Evolutionary conservation across 2,888 invertebrate species (phyloP), one percentile per base, ranked within the genome.

Genomic region (Stomorhina lunata): DNA sequence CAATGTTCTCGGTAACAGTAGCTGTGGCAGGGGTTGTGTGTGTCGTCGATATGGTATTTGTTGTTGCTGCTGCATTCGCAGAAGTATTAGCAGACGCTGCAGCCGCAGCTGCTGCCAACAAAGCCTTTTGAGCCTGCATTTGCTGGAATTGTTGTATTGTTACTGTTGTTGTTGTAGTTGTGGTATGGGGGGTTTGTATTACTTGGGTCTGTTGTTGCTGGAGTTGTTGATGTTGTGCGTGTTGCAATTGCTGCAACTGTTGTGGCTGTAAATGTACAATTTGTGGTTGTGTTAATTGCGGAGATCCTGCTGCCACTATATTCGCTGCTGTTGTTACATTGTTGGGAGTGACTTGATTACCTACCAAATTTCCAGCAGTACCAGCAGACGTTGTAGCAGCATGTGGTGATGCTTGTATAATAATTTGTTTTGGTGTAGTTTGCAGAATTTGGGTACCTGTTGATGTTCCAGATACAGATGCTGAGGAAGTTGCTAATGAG

Each of bases 101-200:
- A 43, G 86, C 76, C 25, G 78, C 79, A 37, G 73, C 73, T 1
- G 87, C 86, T 0, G 87, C 86, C 22, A 84, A 55, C 20, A 80
- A 63, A 20, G 86, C 86, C 48, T 89, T 88, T 68, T 88, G 88
- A 32, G 88, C 87, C 34, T 89, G 89, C 88, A 90, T 88, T 80
- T 90, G 90, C 72, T 90, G 90, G 63, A 87, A 88, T 66, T 90
- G 90, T 71, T 90, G 90, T 53, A 90, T 85, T 45, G 90, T 90
- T 15, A 90, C 89, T 2, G 90, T 90, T 80, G 90, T 90, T 27
- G 90, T 88, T 20, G 77, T 78, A 27, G 75, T 78, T 2, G 79
- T 82, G 22, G 63, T 71, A 12, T 82, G 82, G 37, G 79, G 53
- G 20, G 82, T 75, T 43, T 82, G 81, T 37, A 75, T 34, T 25